Base-by-base conservation (phyloP, 2,797 vertebrate species). In the Tinamus major region DNA sequence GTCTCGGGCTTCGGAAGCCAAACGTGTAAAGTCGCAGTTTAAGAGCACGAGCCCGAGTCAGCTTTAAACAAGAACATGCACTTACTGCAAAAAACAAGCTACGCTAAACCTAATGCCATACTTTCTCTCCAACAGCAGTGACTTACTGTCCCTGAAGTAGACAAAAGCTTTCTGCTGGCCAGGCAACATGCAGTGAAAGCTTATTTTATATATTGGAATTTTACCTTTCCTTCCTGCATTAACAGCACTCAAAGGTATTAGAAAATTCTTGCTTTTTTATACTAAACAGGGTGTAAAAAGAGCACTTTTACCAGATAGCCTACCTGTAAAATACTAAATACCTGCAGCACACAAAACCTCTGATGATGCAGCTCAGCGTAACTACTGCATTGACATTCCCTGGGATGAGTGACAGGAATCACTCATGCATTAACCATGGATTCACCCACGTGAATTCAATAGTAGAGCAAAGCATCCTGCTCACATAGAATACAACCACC, bases 301-400 rank as follows among this genome's bases (percentile, higher is more conserved):
- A 59, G 16, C 42, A 74, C 16, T 81, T 87, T 55, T 56, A 42
- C 18, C 23, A 74, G 16, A 56, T 0, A 64, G 23, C 3, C 4
- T 64, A 37, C 9, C 61, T 49, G 27, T 77, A 62, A 79, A 75
- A 86, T 13, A 21, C 16, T 77, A 46, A 89, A 23, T 2, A 68
- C 19, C 33, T 82, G 41, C 68, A 61, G 64, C 3, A 0, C 33
- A 81, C 56, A 71, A 61, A 91, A 77, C 26, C 49, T 27, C 41
- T 6, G 17, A 33, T 72, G 53, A 78, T 13, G 77, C 6, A 20
- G 13, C 10, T 80, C 3, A 85, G 65, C 2, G 84, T 51, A 65
- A 93, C 69, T 23, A 46, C 6, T 27, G 16, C 44, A 61, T 18
- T 6, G 75, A 49, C 31, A 39, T 51, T 89, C 0, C 0, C 0